Percentiles rank a stretch among this genome's conserved stretches.
phyloP scores from a whole-genome alignment of 2,888 invertebrate genomes.

The Amblyjoppa fuscipennis region DNA sequence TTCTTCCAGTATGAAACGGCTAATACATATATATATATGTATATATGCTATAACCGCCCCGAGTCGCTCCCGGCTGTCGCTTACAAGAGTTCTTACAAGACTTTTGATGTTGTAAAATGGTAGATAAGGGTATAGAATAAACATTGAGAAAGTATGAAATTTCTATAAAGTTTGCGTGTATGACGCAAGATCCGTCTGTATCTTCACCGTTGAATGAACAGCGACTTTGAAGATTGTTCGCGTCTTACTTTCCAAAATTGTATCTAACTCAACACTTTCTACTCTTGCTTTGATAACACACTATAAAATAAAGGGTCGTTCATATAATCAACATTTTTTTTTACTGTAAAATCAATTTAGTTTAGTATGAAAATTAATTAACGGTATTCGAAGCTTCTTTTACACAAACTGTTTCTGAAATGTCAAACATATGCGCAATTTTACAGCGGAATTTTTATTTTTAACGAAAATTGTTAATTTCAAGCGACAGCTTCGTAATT shows the following conservation, averaged over 20 bases:
- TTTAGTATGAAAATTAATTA: too few relatives aligned
- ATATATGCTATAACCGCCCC: background rate
- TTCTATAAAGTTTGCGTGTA: constrained; percentile 15
- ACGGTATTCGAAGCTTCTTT: too few relatives aligned
- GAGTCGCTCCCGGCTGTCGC: background rate
- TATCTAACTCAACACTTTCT: background rate
- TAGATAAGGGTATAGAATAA: background rate
- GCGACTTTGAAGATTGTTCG: constrained; percentile 1
- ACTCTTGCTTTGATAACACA: background rate
- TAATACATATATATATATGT: background rate
- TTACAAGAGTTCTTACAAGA: background rate
- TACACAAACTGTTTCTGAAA: too few relatives aligned
- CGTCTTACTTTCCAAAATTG: constrained; percentile 10
- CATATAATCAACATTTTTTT: background rate
- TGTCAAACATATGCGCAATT: too few relatives aligned
- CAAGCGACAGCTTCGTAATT: too few relatives aligned
- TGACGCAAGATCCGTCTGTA: background rate
- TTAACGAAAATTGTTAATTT: too few relatives aligned
- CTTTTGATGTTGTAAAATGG: constrained; percentile 2
- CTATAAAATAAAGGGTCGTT: background rate
- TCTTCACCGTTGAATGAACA: constrained; percentile 1
- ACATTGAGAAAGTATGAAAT: constrained; percentile 16
- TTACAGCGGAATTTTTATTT: too few relatives aligned
- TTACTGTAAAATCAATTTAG: too few relatives aligned
- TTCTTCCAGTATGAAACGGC: background rate